Percentiles rank a stretch among this genome's conserved stretches.
phyloP scores from a whole-genome alignment of 2,113 vertebrate genomes.

The Lucifuga dentata region DNA sequence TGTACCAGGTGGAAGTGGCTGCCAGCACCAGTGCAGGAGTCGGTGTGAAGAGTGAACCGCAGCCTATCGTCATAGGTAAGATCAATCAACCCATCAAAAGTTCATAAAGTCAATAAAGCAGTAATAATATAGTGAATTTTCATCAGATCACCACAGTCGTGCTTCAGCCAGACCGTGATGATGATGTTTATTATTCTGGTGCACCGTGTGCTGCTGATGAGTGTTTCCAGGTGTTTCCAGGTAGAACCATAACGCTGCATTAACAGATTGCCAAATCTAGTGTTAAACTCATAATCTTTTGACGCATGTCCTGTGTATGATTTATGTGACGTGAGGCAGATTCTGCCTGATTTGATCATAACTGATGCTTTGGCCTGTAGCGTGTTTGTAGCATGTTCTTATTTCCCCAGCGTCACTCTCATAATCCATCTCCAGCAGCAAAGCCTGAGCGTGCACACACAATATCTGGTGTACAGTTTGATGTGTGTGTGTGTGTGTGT shows the following conservation, averaged over 20 bases:
- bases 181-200: too few relatives aligned
- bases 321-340: conserved; percentile 71
- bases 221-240: too few relatives aligned
- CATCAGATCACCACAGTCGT: too few relatives aligned
- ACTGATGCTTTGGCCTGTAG: conserved; percentile 79
- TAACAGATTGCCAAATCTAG: conserved; percentile 9
- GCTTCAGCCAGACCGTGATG: too few relatives aligned
- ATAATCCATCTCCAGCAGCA: conserved; percentile 77
- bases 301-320: conserved; percentile 61
- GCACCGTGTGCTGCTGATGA: too few relatives aligned
- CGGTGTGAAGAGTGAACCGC: conserved; percentile 95
- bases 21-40: conserved; percentile 96
- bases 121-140: too few relatives aligned
- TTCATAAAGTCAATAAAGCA: background rate
- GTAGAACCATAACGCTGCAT: too few relatives aligned
- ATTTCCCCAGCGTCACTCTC: conserved; percentile 83
- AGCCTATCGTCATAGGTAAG: conserved; percentile 94
- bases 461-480: conserved; percentile 37
- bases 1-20: conserved; percentile 95
- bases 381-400: conserved; percentile 78
- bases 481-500: conserved; percentile 9
- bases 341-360: conserved; percentile 81
- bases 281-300: conserved; percentile 41
- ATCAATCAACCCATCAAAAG: conserved; percentile 6
- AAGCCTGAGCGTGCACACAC: conserved; percentile 51